phyloP scores from a whole-genome alignment of 2,797 vertebrate genomes.

The Phoebastria nigripes region DNA sequence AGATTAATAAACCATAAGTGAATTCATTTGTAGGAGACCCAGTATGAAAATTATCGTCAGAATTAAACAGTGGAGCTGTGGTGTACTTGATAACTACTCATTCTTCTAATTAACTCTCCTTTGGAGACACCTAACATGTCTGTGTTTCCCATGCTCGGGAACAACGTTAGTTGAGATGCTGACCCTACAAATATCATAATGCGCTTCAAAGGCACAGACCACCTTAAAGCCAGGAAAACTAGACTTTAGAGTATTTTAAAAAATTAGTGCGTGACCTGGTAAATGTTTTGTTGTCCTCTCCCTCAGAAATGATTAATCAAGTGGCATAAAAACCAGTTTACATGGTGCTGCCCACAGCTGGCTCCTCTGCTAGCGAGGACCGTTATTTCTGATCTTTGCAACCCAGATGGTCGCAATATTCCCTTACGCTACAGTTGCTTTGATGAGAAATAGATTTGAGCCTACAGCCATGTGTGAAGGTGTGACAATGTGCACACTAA shows the following conservation, averaged over 20 bases:
- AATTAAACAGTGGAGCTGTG: constrained; percentile 42
- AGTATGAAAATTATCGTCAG: constrained; percentile 72
- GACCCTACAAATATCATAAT: background rate
- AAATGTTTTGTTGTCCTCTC: background rate
- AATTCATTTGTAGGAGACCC: constrained; percentile 70
- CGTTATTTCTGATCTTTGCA: constrained; percentile 19
- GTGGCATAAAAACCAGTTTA: background rate
- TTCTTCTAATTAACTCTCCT: constrained; percentile 2
- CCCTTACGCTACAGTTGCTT: constrained; percentile 36
- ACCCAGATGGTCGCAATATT: constrained; percentile 14
- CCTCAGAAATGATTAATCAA: background rate
- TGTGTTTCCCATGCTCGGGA: background rate
- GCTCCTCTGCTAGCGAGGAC: background rate
- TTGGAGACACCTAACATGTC: background rate
- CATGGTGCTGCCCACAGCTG: background rate
- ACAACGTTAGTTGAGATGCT: background rate
- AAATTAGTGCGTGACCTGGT: background rate
- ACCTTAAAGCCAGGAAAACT: background rate
- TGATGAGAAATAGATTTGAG: constrained; percentile 59
- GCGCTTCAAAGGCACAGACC: background rate
- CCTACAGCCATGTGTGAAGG: constrained; percentile 30
- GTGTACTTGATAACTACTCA: background rate
- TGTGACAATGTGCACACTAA: constrained; percentile 13
- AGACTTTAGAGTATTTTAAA: background rate
- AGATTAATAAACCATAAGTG: constrained; percentile 13